Base-by-base conservation (phyloP, 2,797 vertebrate genomes). In the Neosilurus mollespiculum region DNA sequence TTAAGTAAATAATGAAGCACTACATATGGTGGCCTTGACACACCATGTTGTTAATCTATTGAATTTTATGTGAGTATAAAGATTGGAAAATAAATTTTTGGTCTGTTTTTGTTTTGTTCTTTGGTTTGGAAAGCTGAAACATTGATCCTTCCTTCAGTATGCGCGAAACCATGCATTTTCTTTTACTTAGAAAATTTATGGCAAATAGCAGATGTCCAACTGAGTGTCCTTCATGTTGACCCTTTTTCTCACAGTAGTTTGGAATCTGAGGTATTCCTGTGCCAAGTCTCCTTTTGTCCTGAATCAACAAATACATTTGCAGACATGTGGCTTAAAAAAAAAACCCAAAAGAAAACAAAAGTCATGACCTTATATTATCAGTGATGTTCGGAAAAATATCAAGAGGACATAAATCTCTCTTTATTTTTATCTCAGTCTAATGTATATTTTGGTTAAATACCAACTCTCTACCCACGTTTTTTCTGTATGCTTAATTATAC, bases 281-380 rank as follows among this genome's bases (percentile, higher is more conserved):
- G 51, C 82, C 30, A 65, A 78, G 61, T 80, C 86, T 84, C 81
- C 81, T 87, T 64, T 67, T 70, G 61, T 64, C 34, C 80, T 84
- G 69, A 43, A 69, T 83, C 62, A 87, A 84, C 86, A 87, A 53
- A 34, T 51, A 20, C 37, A 22, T 77, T 81, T 85, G 76, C 56
- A 0, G 1, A 78, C 66, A 56, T 64, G 69, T 59, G 67, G 37
- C 18, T 37, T 10, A 51, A 9, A 73, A 37, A 54, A 66, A 1
- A 37, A 77, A 49, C 34, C 26, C 37, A 43, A 43, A 43, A 43
- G 37, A 30, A 14, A 49, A 37, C 56, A n/a, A 24, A 24, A 16
- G 37, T 22, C 30, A 26, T 64, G 37, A 51, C 8, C 30, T 49
- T 24, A 43, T 43, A 24, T 20, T 58, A 76, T 62, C 22, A 62